Conservation (phyloP, 2,113 vertebrate genomes). For the Brienomyrus brachyistius region DNA sequence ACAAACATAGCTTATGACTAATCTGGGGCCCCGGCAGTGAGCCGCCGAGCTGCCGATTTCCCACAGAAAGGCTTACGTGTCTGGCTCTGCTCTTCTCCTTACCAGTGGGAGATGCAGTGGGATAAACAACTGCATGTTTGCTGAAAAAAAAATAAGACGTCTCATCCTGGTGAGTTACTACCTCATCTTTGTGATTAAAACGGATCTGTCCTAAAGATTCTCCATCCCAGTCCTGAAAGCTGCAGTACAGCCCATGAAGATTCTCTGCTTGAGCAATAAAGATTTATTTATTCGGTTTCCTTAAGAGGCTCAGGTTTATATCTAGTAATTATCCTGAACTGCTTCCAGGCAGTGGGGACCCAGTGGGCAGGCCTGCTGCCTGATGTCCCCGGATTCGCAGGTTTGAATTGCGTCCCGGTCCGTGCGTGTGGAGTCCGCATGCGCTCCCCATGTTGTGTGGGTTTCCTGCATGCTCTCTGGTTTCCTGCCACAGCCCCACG, state of each 20-base stretch:
- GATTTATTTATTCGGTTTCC: neutral
- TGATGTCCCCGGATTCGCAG: neutral
- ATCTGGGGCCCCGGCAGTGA: constrained; percentile 26
- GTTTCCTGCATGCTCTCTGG: neutral
- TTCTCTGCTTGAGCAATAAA: neutral
- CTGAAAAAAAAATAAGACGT: neutral
- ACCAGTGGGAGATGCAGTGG: constrained; percentile 23
- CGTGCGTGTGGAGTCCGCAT: neutral
- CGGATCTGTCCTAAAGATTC: neutral
- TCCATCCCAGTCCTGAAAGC: neutral
- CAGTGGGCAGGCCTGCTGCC: neutral
- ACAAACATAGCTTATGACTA: constrained; percentile 39
- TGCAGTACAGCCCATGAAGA: neutral
- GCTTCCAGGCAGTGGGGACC: neutral
- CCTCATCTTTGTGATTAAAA: constrained; percentile 11
- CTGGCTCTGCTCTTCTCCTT: constrained; percentile 34
- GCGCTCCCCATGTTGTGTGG: neutral
- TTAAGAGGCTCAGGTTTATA: neutral
- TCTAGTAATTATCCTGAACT: neutral
- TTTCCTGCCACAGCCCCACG: neutral
- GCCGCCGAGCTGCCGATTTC: constrained; percentile 36
- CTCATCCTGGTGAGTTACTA: neutral
- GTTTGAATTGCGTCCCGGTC: neutral
- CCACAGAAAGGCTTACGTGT: constrained; percentile 42
- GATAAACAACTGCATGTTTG: constrained; percentile 30